Percentiles rank a stretch among this genome's conserved stretches.
These are phyloP conservation scores for Hippocampus abdominalis DNA, from an alignment of 2,113 vertebrate genomes.

Conservation along the genomic window DNA sequence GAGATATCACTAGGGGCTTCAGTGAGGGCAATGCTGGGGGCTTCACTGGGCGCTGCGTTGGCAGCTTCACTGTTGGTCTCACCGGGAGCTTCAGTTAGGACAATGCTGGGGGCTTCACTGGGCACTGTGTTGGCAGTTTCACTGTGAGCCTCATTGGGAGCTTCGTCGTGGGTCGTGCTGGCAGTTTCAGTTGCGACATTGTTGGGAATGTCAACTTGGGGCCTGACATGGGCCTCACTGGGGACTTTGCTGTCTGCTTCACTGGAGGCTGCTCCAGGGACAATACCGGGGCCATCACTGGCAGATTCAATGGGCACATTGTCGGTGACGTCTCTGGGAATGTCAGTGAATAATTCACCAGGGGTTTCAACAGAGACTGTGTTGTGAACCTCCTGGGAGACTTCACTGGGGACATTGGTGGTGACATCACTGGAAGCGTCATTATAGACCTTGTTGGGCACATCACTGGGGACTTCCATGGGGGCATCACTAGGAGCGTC, in stretches of 20 bases:
- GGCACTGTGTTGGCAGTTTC: background rate
- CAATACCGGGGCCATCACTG: background rate
- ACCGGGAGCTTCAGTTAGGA: background rate
- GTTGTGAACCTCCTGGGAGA: background rate
- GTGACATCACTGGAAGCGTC: background rate
- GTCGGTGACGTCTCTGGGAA: background rate
- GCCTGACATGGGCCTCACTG: background rate
- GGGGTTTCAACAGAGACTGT: background rate
- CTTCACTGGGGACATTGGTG: background rate
- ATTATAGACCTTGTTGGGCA: background rate
- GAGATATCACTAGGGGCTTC: background rate
- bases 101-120: background rate
- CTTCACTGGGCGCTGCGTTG: background rate
- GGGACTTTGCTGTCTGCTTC: background rate
- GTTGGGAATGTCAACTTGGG: background rate
- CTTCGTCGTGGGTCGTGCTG: conserved; percentile 12
- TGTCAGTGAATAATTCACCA: background rate
- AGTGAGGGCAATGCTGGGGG: background rate
- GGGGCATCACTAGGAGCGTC: background rate
- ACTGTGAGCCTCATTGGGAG: background rate
- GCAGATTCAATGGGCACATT: background rate
- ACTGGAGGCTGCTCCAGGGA: background rate
- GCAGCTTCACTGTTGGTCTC: background rate
- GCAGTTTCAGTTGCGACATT: conserved; percentile 17
- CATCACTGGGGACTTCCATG: background rate